A percentile compares a stretch with the other conserved stretches of the same genome.
Evolutionary conservation across 2,888 invertebrate species (phyloP).

Genomic region (Antheraea yamamai): DNA sequence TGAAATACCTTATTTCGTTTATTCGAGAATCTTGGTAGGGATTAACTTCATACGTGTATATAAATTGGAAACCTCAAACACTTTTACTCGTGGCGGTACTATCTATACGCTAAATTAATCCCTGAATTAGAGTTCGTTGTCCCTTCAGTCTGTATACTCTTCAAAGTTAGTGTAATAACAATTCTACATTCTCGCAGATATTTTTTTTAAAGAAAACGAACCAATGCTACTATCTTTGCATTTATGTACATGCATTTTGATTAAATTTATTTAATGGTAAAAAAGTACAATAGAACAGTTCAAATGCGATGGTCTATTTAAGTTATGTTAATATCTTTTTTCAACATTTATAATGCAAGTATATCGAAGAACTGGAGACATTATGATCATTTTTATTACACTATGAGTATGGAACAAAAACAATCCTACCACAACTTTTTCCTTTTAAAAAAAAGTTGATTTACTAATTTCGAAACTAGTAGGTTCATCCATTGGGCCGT

Average conservation of each 20-base stretch:
- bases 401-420: no score
- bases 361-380: no score
- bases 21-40: not conserved
- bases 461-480: no score
- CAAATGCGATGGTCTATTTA: no score
- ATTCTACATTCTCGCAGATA: slow-evolving; percentile 40
- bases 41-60: not conserved
- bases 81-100: not conserved
- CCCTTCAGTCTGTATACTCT: slow-evolving; percentile 33
- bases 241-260: not conserved
- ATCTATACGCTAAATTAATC: not conserved
- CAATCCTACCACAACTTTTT: no score
- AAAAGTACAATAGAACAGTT: no score
- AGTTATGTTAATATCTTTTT: no score
- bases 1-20: not conserved
- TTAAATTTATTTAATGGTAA: not conserved
- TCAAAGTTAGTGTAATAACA: slow-evolving; percentile 35
- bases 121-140: slow-evolving; percentile 37
- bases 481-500: no score
- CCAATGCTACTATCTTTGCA: not conserved
- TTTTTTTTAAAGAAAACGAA: slow-evolving; percentile 41
- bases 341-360: no score
- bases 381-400: no score
- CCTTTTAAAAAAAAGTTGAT: no score
- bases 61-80: not conserved